These are phyloP conservation scores for Sardinella longiceps DNA, from an alignment of 2,797 vertebrate genomes.

Conservation along the genomic window DNA sequence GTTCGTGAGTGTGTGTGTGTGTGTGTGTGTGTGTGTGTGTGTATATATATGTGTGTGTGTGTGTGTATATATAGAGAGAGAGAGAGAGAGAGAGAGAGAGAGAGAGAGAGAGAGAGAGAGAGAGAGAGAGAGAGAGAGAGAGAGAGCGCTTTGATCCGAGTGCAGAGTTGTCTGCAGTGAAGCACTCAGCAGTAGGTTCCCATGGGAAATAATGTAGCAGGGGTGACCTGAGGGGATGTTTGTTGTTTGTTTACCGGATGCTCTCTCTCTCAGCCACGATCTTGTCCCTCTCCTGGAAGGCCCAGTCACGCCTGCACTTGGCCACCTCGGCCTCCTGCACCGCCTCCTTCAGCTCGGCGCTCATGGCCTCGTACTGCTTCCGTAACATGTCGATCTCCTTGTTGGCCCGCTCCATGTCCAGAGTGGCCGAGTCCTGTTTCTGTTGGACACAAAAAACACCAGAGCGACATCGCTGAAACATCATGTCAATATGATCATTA, in stretches of 20 bases:
- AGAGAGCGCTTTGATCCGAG: background rate
- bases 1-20: too few species aligned
- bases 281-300: conserved; percentile 97
- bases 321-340: conserved; percentile 96
- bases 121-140: too few species aligned
- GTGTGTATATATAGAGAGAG: background rate
- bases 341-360: conserved; percentile 96
- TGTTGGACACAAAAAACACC: conserved; percentile 54
- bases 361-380: conserved; percentile 96
- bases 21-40: too few species aligned
- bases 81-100: too few species aligned
- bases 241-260: conserved; percentile 89
- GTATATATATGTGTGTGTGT: too few species aligned
- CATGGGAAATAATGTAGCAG: background rate
- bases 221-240: background rate
- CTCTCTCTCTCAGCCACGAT: conserved; percentile 98
- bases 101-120: too few species aligned
- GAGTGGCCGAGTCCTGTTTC: conserved; percentile 96
- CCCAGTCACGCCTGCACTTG: conserved; percentile 97
- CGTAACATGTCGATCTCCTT: conserved; percentile 96
- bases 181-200: background rate
- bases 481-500: background rate
- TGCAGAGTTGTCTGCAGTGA: background rate
- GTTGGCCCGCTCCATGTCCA: conserved; percentile 94
- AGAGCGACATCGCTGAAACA: background rate